Percentiles rank a stretch among this genome's conserved stretches.
Evolutionary conservation across 2,888 invertebrate genomes (phyloP).

Genomic region (Apoda limacodes): DNA sequence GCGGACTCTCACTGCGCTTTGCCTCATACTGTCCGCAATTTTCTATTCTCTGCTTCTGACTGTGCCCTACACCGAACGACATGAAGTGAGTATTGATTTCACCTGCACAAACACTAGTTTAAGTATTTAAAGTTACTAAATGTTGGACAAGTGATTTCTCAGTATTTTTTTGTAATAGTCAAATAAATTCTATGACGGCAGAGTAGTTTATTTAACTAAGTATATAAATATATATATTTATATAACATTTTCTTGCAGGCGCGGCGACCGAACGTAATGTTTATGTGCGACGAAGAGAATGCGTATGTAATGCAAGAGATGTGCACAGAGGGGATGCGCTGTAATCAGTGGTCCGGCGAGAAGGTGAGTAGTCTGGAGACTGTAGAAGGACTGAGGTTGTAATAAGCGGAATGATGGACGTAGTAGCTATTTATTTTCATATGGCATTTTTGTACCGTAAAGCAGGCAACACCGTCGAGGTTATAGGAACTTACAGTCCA

Average conservation of each 20-base stretch:
- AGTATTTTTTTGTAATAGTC: too few relatives aligned
- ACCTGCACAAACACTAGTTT: too few relatives aligned
- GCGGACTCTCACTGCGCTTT: conserved; percentile 75
- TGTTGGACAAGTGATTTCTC: too few relatives aligned
- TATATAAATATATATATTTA: conserved; percentile 1
- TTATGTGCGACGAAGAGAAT: conserved; percentile 77
- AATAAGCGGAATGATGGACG: too few relatives aligned
- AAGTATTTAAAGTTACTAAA: too few relatives aligned
- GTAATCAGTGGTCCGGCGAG: conserved; percentile 74
- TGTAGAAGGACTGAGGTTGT: too few relatives aligned
- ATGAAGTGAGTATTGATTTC: conserved; percentile 59
- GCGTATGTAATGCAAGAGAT: conserved; percentile 80
- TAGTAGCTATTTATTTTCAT: too few relatives aligned
- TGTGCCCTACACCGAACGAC: conserved; percentile 75
- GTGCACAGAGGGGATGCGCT: conserved; percentile 74
- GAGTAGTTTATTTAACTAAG: neutral
- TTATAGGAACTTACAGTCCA: too few relatives aligned
- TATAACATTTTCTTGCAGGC: conserved; percentile 38
- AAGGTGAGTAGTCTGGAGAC: too few relatives aligned
- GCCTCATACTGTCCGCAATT: conserved; percentile 75
- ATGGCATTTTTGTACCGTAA: too few relatives aligned
- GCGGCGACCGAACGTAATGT: conserved; percentile 73
- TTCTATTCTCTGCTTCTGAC: conserved; percentile 76
- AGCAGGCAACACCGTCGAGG: too few relatives aligned
- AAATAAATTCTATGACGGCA: neutral